Base-by-base conservation (phyloP, 2,797 vertebrate genomes). In the Etheostoma nigrum region DNA sequence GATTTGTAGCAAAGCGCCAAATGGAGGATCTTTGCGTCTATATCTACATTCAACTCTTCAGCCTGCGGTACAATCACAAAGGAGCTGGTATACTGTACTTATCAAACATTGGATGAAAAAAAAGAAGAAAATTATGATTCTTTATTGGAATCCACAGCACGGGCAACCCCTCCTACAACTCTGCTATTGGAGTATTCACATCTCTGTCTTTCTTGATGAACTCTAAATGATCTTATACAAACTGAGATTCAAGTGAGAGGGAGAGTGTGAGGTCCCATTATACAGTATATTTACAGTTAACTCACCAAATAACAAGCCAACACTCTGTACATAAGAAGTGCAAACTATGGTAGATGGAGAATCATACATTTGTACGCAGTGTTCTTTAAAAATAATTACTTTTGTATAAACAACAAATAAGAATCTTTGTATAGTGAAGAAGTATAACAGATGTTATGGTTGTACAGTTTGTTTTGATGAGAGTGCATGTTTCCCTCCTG, bases 381-480 rank as follows among this genome's bases (percentile, higher is more conserved):
- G 78, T 78, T 88, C 82, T 82, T 74, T 57, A 85, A 84, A 67
- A 84, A 71, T 51, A 53, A 27, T n/a, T 69, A 83, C 80, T 92
- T 95, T 93, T 94, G 72, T 92, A 92, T 85, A 62, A 83, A 88
- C 42, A 76, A 68, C 79, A 66, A 69, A 68, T 44, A 67, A 9
- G 18, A 86, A 27, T 84, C 67, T 92, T 92, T 94, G 91, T 93
- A 93, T 78, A 88, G 83, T 79, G 80, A 68, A 88, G 90, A 79
- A 51, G 64, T 88, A 76, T 84, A 84, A 83, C 53, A 79, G 76
- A 83, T 78, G 84, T 87, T 78, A 79, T 63, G 72, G 82, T 78
- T 92, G 89, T 93, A 91, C 76, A 85, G 83, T 83, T 84, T 83
- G 82, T 90, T 90, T 78, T 61, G 66, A 86, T 78, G 86, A 84